Percentiles rank a stretch among this genome's conserved stretches.
phyloP scores from a whole-genome alignment of 2,797 vertebrate genomes.

The Acanthis flammea region DNA sequence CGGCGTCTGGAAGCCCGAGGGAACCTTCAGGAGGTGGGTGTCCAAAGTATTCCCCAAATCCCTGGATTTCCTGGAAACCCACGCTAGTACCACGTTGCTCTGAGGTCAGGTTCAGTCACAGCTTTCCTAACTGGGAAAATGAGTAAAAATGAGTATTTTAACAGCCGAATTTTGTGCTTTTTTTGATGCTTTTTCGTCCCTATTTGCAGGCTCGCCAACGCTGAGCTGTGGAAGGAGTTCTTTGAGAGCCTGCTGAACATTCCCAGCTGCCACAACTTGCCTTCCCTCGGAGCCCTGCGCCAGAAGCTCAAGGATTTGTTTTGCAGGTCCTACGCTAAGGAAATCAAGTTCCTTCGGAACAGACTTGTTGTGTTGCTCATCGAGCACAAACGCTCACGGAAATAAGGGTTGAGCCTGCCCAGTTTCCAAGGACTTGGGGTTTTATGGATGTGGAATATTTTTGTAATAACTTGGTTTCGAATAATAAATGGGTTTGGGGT shows the following conservation, averaged over 20 bases:
- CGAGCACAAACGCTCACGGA: slow-evolving; percentile 78
- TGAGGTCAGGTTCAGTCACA: neutral
- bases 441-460: neutral
- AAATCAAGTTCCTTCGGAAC: slow-evolving; percentile 81
- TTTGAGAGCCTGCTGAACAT: slow-evolving; percentile 88
- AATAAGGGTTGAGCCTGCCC: slow-evolving; percentile 21
- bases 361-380: slow-evolving; percentile 86
- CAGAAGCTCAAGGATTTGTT: slow-evolving; percentile 72
- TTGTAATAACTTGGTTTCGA: neutral
- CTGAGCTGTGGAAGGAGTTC: slow-evolving; percentile 87
- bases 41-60: neutral
- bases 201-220: slow-evolving; percentile 81
- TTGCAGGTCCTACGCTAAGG: slow-evolving; percentile 77
- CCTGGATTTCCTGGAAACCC: neutral
- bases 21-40: slow-evolving; percentile 83
- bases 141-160: neutral
- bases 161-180: neutral
- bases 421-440: neutral
- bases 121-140: neutral
- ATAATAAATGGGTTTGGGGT: neutral
- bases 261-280: slow-evolving; percentile 75
- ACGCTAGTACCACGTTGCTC: accelerated
- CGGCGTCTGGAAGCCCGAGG: slow-evolving; percentile 85
- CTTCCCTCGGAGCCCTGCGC: slow-evolving; percentile 76
- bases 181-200: neutral